Conservation (phyloP, 2,888 invertebrate genomes). For the Lepidochrysops patricia region DNA sequence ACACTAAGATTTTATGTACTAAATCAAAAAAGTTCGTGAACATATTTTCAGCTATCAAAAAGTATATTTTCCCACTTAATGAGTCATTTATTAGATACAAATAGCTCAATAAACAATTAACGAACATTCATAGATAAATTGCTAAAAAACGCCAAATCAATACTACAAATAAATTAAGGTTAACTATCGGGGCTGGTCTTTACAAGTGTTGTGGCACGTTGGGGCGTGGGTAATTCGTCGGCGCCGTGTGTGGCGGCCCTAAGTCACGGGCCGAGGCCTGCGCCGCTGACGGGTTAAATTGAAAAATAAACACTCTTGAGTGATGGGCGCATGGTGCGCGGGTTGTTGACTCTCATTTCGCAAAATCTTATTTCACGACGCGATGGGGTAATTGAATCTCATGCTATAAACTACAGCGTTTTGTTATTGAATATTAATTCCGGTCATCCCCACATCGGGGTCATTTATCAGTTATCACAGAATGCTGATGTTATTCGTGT, state of each 20-base stretch:
- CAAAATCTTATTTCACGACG: constrained; percentile 18
- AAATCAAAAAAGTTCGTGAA: too few relatives aligned
- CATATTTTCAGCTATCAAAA: too few relatives aligned
- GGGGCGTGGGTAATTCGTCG: constrained; percentile 52
- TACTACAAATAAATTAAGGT: constrained; percentile 12
- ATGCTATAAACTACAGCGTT: background rate
- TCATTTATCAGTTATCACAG: background rate
- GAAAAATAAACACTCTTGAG: constrained; percentile 70
- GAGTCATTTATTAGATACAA: too few relatives aligned
- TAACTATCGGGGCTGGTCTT: constrained; percentile 23
- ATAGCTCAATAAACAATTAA: background rate
- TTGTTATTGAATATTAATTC: constrained; percentile 3
- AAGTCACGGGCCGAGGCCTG: constrained; percentile 44
- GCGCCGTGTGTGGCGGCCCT: constrained; percentile 70
- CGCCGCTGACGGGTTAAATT: constrained; percentile 63
- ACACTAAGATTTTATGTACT: too few relatives aligned
- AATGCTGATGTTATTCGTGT: background rate
- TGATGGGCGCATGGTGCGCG: constrained; percentile 43
- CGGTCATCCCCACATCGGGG: background rate
- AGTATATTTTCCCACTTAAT: too few relatives aligned
- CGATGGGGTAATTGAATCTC: background rate
- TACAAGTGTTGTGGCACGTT: constrained; percentile 24
- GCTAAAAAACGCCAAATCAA: background rate
- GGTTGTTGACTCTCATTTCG: constrained; percentile 49
- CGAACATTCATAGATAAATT: background rate